phyloP scores from a whole-genome alignment of 2,888 invertebrate species.

The Palloptera scutellata region DNA sequence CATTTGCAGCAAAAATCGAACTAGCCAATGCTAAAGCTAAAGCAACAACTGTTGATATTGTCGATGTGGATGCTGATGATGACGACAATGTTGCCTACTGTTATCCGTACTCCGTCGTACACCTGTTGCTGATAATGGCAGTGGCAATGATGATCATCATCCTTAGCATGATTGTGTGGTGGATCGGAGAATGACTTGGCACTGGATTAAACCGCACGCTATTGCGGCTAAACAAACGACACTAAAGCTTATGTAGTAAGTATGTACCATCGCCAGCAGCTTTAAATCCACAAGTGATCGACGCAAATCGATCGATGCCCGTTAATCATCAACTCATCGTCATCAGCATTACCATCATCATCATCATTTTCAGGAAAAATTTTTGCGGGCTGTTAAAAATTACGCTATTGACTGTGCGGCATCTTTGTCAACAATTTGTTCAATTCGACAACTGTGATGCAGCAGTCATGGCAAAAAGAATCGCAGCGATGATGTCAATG shows the following conservation, averaged over 20 bases:
- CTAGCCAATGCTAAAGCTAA: background rate
- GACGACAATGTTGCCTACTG: conserved; percentile 29
- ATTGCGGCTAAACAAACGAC: conserved; percentile 27
- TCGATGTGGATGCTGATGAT: conserved; percentile 31
- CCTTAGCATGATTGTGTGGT: conserved; percentile 27
- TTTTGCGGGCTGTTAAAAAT: background rate
- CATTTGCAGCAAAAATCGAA: conserved; percentile 35
- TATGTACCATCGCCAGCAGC: background rate
- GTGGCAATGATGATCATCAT: conserved; percentile 31
- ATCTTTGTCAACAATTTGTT: conserved; percentile 30
- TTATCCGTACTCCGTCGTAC: conserved; percentile 26
- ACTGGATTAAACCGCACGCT: background rate
- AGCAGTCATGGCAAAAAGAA: background rate
- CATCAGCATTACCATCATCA: too few relatives aligned
- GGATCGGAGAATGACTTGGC: background rate
- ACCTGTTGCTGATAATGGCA: conserved; percentile 33
- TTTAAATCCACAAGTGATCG: conserved; percentile 7
- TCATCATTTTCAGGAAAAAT: too few relatives aligned
- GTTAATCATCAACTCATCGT: conserved; percentile 1
- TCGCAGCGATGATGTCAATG: background rate
- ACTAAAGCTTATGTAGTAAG: conserved; percentile 38
- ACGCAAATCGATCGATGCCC: conserved; percentile 32
- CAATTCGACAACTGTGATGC: conserved; percentile 29
- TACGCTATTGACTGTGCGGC: conserved; percentile 24
- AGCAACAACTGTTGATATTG: conserved; percentile 31